A percentile compares a stretch with the other conserved stretches of the same genome.
Conservation (phyloP, 2,113 vertebrate species). For the Ginglymostoma cirratum region DNA sequence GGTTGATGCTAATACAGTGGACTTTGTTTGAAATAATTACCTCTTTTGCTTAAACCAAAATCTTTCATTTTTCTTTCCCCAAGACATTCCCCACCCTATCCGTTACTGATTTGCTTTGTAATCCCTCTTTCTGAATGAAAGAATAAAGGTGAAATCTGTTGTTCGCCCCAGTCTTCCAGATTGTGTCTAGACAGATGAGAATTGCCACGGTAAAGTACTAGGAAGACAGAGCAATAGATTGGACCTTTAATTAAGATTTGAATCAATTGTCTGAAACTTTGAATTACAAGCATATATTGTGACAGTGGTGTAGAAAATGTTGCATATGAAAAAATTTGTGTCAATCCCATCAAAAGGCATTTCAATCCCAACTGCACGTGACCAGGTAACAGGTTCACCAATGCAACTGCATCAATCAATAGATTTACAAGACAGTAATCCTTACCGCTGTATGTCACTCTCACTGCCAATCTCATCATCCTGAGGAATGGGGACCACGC, state of each 20-base stretch:
- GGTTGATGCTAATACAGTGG: neutral
- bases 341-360: neutral
- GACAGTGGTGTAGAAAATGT: neutral
- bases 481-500: slow-evolving; percentile 47
- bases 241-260: neutral
- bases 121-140: neutral
- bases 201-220: neutral
- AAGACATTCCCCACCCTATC: neutral
- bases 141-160: neutral
- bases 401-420: neutral
- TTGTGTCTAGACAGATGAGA: neutral
- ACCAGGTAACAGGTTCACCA: neutral
- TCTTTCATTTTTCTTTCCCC: neutral
- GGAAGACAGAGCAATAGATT: neutral
- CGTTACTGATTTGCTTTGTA: neutral
- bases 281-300: neutral
- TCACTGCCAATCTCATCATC: slow-evolving; percentile 41
- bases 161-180: neutral
- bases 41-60: neutral
- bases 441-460: slow-evolving; percentile 50
- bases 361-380: neutral
- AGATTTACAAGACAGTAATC: neutral
- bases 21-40: neutral
- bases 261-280: neutral
- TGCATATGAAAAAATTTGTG: neutral